A percentile compares a stretch with the other conserved stretches of the same genome.
phyloP scores from a whole-genome alignment of 2,113 vertebrate genomes.

The Carettochelys insculpta region DNA sequence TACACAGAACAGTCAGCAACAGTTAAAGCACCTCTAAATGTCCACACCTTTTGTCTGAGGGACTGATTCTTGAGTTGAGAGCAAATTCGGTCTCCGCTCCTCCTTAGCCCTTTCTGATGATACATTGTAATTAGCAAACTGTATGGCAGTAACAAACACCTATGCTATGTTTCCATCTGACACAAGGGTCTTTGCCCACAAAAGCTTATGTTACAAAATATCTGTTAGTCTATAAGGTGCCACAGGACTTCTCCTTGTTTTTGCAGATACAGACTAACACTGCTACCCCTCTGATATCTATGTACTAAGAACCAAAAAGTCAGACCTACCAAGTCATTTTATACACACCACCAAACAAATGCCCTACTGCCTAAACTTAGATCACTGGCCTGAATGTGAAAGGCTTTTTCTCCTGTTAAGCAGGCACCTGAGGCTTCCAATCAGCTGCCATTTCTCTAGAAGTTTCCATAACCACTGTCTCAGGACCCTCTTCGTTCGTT shows the following conservation, averaged over 20 bases:
- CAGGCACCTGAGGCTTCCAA: background rate
- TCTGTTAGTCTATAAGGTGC: no score
- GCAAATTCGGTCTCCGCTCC: background rate
- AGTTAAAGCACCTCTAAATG: rapidly evolving
- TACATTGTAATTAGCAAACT: no score
- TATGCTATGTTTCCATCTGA: no score
- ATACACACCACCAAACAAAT: background rate
- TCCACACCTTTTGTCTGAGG: rapidly evolving
- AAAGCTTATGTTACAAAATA: no score
- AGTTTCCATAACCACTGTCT: background rate
- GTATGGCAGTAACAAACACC: no score
- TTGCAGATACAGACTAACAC: no score
- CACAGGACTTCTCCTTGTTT: no score
- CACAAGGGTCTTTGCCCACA: no score
- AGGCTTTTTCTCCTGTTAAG: background rate
- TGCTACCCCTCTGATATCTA: no score
- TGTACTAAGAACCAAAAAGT: background rate
- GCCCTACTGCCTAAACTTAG: background rate
- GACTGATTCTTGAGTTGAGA: background rate
- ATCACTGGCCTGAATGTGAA: background rate
- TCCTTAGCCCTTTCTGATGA: background rate
- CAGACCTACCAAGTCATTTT: background rate
- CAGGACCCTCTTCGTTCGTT: background rate
- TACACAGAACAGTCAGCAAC: background rate
- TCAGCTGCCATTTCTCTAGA: background rate